Evolutionary conservation across 2,888 invertebrate species (phyloP).

Genomic region (Pollenia angustigena): DNA sequence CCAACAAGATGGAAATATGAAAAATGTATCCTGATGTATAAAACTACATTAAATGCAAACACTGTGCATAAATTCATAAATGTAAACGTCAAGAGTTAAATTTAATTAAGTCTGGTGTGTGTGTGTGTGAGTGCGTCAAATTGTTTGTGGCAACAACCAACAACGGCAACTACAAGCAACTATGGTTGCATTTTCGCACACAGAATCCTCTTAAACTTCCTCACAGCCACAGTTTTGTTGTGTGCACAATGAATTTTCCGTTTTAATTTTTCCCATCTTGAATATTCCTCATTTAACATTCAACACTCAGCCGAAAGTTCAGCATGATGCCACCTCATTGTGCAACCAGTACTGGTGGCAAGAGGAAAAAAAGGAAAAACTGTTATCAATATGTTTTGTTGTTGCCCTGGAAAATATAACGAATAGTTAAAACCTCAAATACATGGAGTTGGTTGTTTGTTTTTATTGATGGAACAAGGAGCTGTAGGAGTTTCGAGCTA

Average conservation of each 20-base stretch:
- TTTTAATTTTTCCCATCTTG: background rate
- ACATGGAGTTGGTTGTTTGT: background rate
- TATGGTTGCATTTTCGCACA: background rate
- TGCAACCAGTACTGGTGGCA: background rate
- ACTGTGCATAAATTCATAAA: conserved; percentile 69
- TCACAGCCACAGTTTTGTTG: conserved; percentile 16
- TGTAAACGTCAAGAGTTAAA: conserved; percentile 71
- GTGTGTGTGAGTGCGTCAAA: conserved; percentile 42
- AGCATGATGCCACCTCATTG: background rate
- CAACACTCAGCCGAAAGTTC: background rate
- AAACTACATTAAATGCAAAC: conserved; percentile 58
- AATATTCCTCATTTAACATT: background rate
- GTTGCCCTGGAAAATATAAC: background rate
- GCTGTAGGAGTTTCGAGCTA: background rate
- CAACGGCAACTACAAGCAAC: conserved; percentile 11
- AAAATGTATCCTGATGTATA: conserved; percentile 26
- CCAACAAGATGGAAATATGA: conserved; percentile 4
- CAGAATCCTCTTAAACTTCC: background rate
- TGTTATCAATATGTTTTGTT: background rate
- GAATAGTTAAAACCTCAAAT: conserved; percentile 28
- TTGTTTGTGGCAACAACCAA: conserved; percentile 48
- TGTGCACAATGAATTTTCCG: conserved; percentile 35
- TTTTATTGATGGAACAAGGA: background rate
- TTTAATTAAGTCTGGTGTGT: conserved; percentile 67
- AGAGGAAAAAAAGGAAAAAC: background rate